Evolutionary conservation across 2,888 invertebrate species (phyloP), one percentile per base, ranked within the genome.

Genomic region (Andrena minutula): DNA sequence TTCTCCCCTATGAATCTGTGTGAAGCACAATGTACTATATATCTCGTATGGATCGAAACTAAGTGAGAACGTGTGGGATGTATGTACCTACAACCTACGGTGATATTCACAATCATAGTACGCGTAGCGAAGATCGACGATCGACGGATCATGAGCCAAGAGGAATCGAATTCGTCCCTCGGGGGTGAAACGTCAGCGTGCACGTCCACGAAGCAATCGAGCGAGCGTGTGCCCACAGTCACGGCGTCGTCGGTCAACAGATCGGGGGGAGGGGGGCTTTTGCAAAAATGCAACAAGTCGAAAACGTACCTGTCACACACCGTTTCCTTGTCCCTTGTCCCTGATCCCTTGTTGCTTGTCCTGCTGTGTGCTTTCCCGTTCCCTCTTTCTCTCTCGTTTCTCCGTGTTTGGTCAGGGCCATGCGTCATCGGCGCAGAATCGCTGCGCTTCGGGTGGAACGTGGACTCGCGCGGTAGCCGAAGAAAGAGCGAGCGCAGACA

Each of bases 371-470:
- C 26, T 68, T 35, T 53, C 56, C 26, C 32, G 32, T 77, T 73
- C 68, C 51, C 64, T 23, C 64, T 73, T 73, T 69, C 79, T 56
- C 26, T 76, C 51, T 73, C 58, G 68, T 74, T 66, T 75, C 58
- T 68, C 58, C 81, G 77, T 63, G 82, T 78, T 82, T 78, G 76
- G 75, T 81, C 79, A 76, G 79, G 80, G 82, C 78, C 82, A 79
- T 77, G 81, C 83, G 87, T 89, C 88, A 88, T 87, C 86, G 87
- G 78, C 76, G 80, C 83, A 72, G 86, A 88, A 82, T 84, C 84
- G 77, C 30, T 65, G 79, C 81, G 75, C 79, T 74, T 76, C 66
- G 79, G 56, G 66, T 75, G 73, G 75, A 69, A 79, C 83, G 83
- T 75, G 82, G 64, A 77, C 79, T 69, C 56, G 26, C 56, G 65